A percentile compares a stretch with the other conserved stretches of the same genome.
Evolutionary conservation across 2,888 invertebrate species (phyloP).

Genomic region (Bellardia bayeri): DNA sequence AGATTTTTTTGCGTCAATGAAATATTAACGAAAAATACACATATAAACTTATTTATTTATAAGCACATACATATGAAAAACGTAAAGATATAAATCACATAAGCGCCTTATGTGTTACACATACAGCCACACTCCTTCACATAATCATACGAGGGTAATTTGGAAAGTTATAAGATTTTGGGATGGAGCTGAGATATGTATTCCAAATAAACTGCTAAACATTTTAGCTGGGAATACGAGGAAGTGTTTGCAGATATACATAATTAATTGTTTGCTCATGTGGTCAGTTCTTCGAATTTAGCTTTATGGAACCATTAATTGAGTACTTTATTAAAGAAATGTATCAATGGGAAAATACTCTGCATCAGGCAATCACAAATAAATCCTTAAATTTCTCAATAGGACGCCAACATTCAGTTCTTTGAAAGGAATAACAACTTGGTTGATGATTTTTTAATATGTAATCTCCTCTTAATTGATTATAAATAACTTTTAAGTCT

Average conservation of each 20-base stretch:
- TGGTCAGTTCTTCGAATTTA: too few relatives aligned
- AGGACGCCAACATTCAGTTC: too few relatives aligned
- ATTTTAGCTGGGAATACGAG: too few relatives aligned
- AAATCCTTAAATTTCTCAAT: too few relatives aligned
- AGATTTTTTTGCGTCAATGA: constrained; percentile 11
- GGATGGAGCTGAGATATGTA: too few relatives aligned
- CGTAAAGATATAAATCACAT: constrained; percentile 61
- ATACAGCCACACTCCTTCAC: background rate
- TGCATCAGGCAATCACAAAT: too few relatives aligned
- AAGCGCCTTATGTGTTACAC: constrained; percentile 51
- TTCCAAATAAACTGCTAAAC: too few relatives aligned
- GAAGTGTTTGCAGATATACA: too few relatives aligned
- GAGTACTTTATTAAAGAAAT: too few relatives aligned
- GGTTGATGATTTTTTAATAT: background rate
- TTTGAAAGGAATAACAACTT: background rate
- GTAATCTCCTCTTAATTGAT: background rate
- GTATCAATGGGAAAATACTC: too few relatives aligned
- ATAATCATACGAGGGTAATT: constrained; percentile 5
- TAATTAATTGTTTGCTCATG: too few relatives aligned
- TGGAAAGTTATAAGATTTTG: background rate
- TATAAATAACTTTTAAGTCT: background rate
- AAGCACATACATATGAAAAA: constrained; percentile 39
- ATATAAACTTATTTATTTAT: constrained; percentile 6
- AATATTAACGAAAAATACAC: constrained; percentile 14
- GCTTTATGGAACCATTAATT: too few relatives aligned